Conservation (phyloP, 1,140 invertebrate genomes). For the Drosophila prosaltans region DNA sequence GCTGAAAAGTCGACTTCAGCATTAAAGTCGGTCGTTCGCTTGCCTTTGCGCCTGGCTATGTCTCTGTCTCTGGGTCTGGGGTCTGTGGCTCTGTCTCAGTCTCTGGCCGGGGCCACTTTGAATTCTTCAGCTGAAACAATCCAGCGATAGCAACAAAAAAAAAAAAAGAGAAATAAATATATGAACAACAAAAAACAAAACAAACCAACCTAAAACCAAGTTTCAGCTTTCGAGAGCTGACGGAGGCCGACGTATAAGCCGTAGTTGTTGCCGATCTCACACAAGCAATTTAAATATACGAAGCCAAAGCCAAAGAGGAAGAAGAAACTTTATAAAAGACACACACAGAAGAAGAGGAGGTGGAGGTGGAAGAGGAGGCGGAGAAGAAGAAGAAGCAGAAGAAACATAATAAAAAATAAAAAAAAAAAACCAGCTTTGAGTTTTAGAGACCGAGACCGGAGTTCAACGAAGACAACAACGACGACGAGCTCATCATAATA, state of each 20-base stretch:
- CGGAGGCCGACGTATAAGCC: slow-evolving; percentile 41
- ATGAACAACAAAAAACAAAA: slow-evolving; percentile 33
- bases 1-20: slow-evolving; percentile 67
- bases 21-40: slow-evolving; percentile 77
- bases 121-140: slow-evolving; percentile 72
- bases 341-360: slow-evolving; percentile 60
- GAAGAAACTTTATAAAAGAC: slow-evolving; percentile 72
- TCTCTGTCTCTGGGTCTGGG: slow-evolving; percentile 20
- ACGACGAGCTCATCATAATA: slow-evolving; percentile 72
- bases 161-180: too few relatives aligned
- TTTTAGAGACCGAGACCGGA: slow-evolving; percentile 45
- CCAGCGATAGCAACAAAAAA: slow-evolving; percentile 52
- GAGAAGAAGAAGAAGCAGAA: slow-evolving; percentile 24
- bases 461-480: slow-evolving; percentile 44
- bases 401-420: slow-evolving; percentile 35
- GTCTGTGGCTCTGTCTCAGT: slow-evolving; percentile 22
- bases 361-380: slow-evolving; percentile 26
- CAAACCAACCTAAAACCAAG: slow-evolving; percentile 53
- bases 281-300: slow-evolving; percentile 78
- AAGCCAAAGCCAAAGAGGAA: slow-evolving; percentile 67
- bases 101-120: slow-evolving; percentile 59
- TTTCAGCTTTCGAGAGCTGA: slow-evolving; percentile 67
- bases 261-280: slow-evolving; percentile 55
- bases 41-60: slow-evolving; percentile 28
- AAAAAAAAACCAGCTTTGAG: slow-evolving; percentile 45